Percentiles rank a stretch among this genome's conserved stretches.
Evolutionary conservation across 2,888 invertebrate genomes (phyloP).

Genomic region (Sarcophaga caerulescens): DNA sequence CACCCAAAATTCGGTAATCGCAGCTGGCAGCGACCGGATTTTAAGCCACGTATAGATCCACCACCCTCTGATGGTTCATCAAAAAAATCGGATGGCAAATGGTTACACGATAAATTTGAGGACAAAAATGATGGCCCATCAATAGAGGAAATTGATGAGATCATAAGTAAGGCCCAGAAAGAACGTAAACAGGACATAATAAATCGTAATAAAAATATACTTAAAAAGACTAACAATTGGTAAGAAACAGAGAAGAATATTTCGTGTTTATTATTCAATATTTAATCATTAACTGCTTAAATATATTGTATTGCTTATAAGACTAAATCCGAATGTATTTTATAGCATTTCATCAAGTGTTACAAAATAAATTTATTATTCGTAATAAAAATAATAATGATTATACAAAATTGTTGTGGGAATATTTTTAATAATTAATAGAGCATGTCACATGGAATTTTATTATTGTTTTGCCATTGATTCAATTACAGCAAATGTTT

Average conservation of each 20-base stretch:
- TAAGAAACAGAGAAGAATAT: conserved; percentile 27
- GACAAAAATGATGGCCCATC: conserved; percentile 77
- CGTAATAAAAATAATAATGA: background rate
- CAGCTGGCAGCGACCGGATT: conserved; percentile 71
- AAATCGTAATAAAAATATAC: conserved; percentile 82
- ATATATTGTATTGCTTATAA: conserved; percentile 25
- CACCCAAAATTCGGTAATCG: conserved; percentile 71
- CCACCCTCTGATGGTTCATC: conserved; percentile 21
- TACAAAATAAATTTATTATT: conserved; percentile 32
- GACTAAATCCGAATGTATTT: conserved; percentile 12
- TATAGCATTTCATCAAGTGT: conserved; percentile 48
- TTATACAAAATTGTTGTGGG: background rate
- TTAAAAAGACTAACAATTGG: conserved; percentile 76
- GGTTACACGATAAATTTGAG: conserved; percentile 82
- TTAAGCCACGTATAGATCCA: conserved; percentile 44
- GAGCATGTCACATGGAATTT: background rate
- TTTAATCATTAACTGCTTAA: background rate
- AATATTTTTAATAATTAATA: background rate
- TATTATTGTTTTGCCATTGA: background rate
- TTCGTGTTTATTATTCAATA: background rate
- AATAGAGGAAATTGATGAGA: conserved; percentile 83
- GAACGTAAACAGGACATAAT: conserved; percentile 84
- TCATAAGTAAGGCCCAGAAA: conserved; percentile 83
- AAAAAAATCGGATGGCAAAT: conserved; percentile 79
- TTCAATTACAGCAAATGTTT: background rate